Percentiles rank a stretch among this genome's conserved stretches.
These are phyloP conservation scores for Cnemophilus loriae DNA, from an alignment of 2,113 vertebrate genomes.

Conservation along the genomic window DNA sequence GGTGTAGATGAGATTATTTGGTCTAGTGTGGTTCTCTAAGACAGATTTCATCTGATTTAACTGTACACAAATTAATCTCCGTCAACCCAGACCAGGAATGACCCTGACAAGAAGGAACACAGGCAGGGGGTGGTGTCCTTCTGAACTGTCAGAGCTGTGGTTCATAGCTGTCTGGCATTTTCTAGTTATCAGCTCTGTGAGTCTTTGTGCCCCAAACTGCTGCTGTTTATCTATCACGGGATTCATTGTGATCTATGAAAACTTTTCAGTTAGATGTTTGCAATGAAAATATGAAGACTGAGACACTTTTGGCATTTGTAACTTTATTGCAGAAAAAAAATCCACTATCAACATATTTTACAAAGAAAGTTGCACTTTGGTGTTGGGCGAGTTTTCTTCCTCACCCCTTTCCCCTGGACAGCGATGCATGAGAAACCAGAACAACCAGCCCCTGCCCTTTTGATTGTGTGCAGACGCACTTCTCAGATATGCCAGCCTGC, in stretches of 20 bases:
- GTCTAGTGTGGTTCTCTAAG: background rate
- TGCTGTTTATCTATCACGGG: background rate
- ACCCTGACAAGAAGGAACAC: conserved; percentile 20
- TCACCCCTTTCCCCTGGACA: conserved; percentile 31
- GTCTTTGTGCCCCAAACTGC: background rate
- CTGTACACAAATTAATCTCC: background rate
- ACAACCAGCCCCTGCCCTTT: background rate
- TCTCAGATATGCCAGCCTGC: conserved; percentile 12
- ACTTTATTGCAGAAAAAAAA: conserved; percentile 65
- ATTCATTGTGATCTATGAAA: background rate
- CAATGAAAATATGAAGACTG: background rate
- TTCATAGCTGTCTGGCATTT: background rate
- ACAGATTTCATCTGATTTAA: background rate
- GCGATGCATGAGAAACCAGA: background rate
- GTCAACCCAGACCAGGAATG: background rate
- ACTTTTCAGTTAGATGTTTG: background rate
- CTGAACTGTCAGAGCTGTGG: background rate
- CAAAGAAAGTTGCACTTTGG: conserved; percentile 64
- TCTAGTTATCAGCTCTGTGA: background rate
- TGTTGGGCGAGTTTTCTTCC: conserved; percentile 4
- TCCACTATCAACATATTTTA: conserved; percentile 62
- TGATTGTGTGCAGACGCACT: background rate
- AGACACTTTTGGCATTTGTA: conserved; percentile 15
- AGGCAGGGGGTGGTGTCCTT: background rate
- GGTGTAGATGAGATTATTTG: background rate